phyloP scores from a whole-genome alignment of 2,888 invertebrate species.

The Marasmarcha lunaedactyla region DNA sequence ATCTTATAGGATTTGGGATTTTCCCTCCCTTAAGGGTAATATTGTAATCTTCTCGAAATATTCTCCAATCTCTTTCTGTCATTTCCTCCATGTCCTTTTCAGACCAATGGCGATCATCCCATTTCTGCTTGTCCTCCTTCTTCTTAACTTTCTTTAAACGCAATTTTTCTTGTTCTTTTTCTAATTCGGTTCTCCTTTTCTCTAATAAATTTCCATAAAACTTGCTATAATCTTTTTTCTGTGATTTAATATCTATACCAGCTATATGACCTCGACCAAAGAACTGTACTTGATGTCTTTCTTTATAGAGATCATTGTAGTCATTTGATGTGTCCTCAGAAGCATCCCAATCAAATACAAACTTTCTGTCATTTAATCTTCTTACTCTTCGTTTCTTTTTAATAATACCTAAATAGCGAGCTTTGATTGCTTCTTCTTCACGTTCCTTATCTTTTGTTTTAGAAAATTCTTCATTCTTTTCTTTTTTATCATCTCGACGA shows the following conservation, averaged over 20 bases:
- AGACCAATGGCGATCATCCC: conserved; percentile 99
- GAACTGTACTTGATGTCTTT: conserved; percentile 96
- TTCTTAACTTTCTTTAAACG: conserved; percentile 92
- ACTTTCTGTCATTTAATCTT: conserved; percentile 96
- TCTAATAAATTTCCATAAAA: conserved; percentile 97
- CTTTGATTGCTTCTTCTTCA: conserved; percentile 95
- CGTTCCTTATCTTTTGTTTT: conserved; percentile 88
- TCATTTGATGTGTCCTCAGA: conserved; percentile 98
- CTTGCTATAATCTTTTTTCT: conserved; percentile 94
- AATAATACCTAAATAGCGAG: conserved; percentile 91
- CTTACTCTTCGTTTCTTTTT: conserved; percentile 94
- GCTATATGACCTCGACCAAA: conserved; percentile 98
- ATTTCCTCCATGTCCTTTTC: conserved; percentile 95
- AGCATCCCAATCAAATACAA: conserved; percentile 99
- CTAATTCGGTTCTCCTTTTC: conserved; percentile 93
- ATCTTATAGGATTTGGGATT: conserved; percentile 95
- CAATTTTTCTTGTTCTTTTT: conserved; percentile 95
- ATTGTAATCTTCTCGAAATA: conserved; percentile 99
- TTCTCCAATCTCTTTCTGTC: conserved; percentile 99
- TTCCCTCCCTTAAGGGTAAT: conserved; percentile 97
- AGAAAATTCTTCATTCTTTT: conserved; percentile 61
- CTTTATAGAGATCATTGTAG: conserved; percentile 97
- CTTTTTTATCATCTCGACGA: conserved; percentile 57
- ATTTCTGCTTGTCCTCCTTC: conserved; percentile 97
- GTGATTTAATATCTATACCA: conserved; percentile 97